These are phyloP conservation scores for Ochropleura leucogaster DNA, from an alignment of 2,888 invertebrate species.

Conservation along the genomic window DNA sequence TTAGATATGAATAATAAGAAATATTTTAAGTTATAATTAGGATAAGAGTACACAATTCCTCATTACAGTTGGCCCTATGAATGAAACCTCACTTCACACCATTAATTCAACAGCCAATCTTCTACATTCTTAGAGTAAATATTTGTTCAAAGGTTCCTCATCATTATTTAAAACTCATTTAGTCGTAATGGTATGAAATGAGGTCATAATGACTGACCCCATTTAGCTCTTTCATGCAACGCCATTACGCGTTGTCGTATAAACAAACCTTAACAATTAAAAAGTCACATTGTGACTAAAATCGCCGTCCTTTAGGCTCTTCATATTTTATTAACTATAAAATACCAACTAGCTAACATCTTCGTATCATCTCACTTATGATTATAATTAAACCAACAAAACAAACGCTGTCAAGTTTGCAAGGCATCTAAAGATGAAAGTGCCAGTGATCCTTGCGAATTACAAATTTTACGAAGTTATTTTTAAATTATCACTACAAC, in stretches of 20 bases:
- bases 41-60: constrained; percentile 64
- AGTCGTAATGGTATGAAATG: constrained; percentile 15
- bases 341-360: constrained; percentile 13
- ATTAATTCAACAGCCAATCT: background rate
- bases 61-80: constrained; percentile 42
- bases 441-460: no score
- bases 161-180: background rate
- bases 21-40: constrained; percentile 39
- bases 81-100: constrained; percentile 15
- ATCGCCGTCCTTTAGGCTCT: constrained; percentile 50
- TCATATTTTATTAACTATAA: constrained; percentile 18
- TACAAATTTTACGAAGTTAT: background rate
- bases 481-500: no score
- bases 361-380: background rate
- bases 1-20: constrained; percentile 59
- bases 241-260: background rate
- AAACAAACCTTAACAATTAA: constrained; percentile 21
- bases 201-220: background rate
- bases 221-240: background rate
- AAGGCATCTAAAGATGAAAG: background rate
- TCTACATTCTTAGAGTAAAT: background rate
- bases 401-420: background rate
- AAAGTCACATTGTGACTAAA: constrained; percentile 54
- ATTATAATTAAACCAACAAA: background rate
- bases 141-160: constrained; percentile 1